Evolutionary conservation across 1,140 invertebrate species (phyloP).

Genomic region (Trachelipus rathkii): DNA sequence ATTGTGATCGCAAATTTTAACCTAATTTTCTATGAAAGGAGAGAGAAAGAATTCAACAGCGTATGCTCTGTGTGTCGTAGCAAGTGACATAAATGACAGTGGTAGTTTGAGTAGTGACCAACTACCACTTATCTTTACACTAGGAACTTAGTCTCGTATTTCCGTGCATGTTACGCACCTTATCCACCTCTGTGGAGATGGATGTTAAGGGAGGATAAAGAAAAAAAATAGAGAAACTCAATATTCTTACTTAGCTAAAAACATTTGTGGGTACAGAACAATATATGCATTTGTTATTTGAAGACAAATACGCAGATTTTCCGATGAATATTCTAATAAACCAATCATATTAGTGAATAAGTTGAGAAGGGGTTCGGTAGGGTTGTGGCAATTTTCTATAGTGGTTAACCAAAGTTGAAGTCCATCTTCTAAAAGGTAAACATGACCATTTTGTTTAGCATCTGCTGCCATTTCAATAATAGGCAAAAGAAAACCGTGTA

Average conservation of each 20-base stretch:
- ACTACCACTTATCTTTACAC: no score
- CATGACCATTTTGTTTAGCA: constrained; percentile 68
- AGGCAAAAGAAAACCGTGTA: constrained; percentile 66
- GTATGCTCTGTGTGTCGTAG: no score
- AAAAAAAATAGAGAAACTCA: no score
- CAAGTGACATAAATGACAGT: no score
- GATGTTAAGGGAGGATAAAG: no score
- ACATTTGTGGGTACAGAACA: constrained; percentile 71
- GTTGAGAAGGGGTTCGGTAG: constrained; percentile 35
- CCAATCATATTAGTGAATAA: constrained; percentile 39
- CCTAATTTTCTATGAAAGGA: no score
- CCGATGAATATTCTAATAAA: constrained; percentile 67
- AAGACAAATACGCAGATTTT: constrained; percentile 70
- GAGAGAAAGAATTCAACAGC: no score
- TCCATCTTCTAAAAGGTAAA: constrained; percentile 88
- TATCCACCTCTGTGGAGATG: no score
- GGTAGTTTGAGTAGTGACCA: no score
- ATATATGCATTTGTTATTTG: constrained; percentile 78
- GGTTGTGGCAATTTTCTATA: constrained; percentile 61
- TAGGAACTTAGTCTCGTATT: no score
- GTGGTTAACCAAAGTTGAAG: constrained; percentile 82
- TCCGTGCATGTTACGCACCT: no score
- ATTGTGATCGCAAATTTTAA: no score
- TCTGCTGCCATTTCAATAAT: constrained; percentile 74
- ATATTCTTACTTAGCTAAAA: constrained; percentile 60